A percentile compares a stretch with the other conserved stretches of the same genome.
Evolutionary conservation across 92 coral and sea anemone genomes (phyloP).

Genomic region (Porites evermanni): DNA sequence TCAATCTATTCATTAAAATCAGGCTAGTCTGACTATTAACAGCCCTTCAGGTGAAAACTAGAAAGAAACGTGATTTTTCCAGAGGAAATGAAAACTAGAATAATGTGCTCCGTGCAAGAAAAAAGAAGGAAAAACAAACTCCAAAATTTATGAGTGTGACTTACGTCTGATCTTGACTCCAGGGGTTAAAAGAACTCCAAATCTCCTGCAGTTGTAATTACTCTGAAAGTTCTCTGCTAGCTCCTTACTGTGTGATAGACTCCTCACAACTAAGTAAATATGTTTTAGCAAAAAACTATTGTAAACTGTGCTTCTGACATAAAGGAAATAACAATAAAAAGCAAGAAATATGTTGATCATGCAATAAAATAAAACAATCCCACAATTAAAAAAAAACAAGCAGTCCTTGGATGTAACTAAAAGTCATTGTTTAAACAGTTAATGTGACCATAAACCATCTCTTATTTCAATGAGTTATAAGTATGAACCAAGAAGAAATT

Average conservation of each 20-base stretch:
- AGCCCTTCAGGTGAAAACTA: too few species aligned
- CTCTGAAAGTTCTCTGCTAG: neutral
- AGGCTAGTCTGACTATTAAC: neutral
- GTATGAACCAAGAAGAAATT: too few species aligned
- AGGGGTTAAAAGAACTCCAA: too few species aligned
- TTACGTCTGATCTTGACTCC: constrained; percentile 19
- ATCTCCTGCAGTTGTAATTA: too few species aligned
- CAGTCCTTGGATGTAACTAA: neutral
- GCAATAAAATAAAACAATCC: constrained; percentile 1
- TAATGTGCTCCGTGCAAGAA: constrained; percentile 1
- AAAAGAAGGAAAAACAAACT: neutral
- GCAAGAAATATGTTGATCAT: neutral
- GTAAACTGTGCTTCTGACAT: neutral
- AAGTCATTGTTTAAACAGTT: neutral
- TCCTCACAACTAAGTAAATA: constrained; percentile 27
- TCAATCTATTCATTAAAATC: constrained; percentile 8
- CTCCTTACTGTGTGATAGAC: neutral
- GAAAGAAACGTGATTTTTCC: neutral
- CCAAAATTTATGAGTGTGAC: constrained; percentile 8
- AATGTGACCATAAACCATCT: neutral
- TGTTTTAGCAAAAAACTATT: constrained; percentile 8
- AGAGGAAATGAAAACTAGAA: constrained; percentile 24
- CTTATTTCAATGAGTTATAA: too few species aligned
- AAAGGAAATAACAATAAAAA: neutral
- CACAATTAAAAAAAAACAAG: too few species aligned